Evolutionary conservation across 2,113 vertebrate species (phyloP), one percentile per base, ranked within the genome.

Genomic region (Colinus virginianus): DNA sequence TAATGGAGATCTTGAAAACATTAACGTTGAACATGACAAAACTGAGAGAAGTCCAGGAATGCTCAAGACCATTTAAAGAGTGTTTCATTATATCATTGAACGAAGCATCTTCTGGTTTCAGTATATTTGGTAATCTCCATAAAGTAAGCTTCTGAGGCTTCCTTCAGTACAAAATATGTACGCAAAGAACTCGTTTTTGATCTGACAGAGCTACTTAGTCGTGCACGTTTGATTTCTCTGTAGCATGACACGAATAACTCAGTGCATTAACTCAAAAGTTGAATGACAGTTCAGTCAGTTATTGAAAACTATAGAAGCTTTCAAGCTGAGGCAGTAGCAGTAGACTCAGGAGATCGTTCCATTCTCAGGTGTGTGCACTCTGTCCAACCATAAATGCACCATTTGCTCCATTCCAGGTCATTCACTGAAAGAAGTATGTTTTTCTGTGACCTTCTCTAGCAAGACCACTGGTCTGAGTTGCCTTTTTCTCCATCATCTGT

Each of bases 101-200:
- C 34, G 42, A 86, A 90, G 42, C 14, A 4, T 84, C 51, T 90
- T 49, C 66, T 82, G 9, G 6, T 64, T 78, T 87, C 81, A 79
- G 62, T 25, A 19, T 7, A n/a, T 72, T 78, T 87, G 58, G 71
- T 69, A 87, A 93, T 84, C 80, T 78, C 22, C 8, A 32, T 89
- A 82, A 95, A 89, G 87, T 84, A 82, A 89, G 70, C 58, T 75
- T 92, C 90, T 45, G 53, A 93, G 48, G 81, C 76, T 48, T 89
- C 67, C 76, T 92, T 84, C 4, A 5, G 84, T 94, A 92, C 87
- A 91, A 94, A 95, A 94, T 53, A 62, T 42, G 51, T 84, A 86
- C 72, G 58, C 80, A 77, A 83, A 90, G 77, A 94, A 93, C 68
- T 86, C 84, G 74, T 66, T 61, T 91, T 96, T 92, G 77, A 93